Conservation (phyloP, 2,797 vertebrate species). For the Rhodeus uyekii region DNA sequence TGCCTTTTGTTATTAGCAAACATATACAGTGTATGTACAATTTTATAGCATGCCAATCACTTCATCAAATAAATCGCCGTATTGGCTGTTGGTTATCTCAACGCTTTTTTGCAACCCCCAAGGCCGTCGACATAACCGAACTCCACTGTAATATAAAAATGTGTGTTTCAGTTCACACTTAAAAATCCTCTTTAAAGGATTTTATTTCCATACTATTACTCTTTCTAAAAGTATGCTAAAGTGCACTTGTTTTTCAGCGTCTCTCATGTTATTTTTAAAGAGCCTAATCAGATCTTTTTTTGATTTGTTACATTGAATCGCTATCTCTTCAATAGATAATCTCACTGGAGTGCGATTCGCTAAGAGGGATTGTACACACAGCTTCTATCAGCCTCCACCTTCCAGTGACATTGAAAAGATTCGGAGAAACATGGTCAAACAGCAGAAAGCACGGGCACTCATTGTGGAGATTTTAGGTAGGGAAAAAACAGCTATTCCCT, state of each 20-base stretch:
- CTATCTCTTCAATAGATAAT: conserved; percentile 70
- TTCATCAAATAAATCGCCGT: too few relatives aligned
- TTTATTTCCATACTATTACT: not conserved
- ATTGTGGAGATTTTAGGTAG: conserved; percentile 89
- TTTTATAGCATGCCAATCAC: too few relatives aligned
- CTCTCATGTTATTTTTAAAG: not conserved
- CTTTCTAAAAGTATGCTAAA: not conserved
- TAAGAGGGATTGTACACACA: conserved; percentile 82
- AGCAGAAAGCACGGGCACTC: conserved; percentile 88
- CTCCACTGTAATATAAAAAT: too few relatives aligned
- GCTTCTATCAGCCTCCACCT: conserved; percentile 85
- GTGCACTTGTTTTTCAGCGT: not conserved
- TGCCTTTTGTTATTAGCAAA: too few relatives aligned
- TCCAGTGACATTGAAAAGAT: conserved; percentile 83
- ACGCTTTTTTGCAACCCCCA: too few relatives aligned
- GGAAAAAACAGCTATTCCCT: not conserved
- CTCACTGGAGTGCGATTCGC: conserved; percentile 69
- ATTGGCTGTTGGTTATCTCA: too few relatives aligned
- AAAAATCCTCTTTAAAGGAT: not conserved
- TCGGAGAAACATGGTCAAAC: conserved; percentile 82
- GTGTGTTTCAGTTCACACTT: too few relatives aligned
- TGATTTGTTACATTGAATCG: not conserved
- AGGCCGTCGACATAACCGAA: too few relatives aligned
- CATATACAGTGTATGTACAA: too few relatives aligned
- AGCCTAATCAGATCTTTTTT: not conserved